Evolutionary conservation across 2,113 vertebrate species (phyloP), one percentile per base, ranked within the genome.

Genomic region (Amblyopsis rosae): DNA sequence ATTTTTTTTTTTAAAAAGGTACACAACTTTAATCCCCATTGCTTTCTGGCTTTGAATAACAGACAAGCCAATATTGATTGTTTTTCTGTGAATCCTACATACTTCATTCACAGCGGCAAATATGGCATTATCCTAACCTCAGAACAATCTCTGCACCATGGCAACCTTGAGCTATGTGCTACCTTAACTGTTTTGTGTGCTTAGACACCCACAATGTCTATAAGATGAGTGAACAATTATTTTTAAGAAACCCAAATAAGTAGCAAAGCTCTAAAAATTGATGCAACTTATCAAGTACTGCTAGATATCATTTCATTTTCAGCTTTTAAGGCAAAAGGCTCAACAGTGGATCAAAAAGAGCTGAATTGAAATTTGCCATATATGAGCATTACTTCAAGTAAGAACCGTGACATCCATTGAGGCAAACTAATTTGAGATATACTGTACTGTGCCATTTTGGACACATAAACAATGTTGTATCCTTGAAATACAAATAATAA

Each of bases 251-350:
- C 80, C 82, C 72, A 71, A 85, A 75, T 61, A 69, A 83, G 84
- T 65, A 83, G 82, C 86, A 76, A 62, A 81, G 81, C 80, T 81
- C 81, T 53, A 66, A 63, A 17, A 65, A 73, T 74, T 66, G 81
- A 82, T 67, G 81, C 70, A 66, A 79, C 74, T 26, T 56, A 69
- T 82, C 78, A 81, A 82, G 86, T 86, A 74, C 77, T 79, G 82
- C 76, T 82, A 87, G 87, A 86, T 79, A 72, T 83, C 69, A 3
- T 80, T 84, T 86, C 67, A 65, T 62, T 72, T 80, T 77, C 68
- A 83, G 78, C 82, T 82, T 89, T 90, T 89, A 90, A 89, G 90
- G 87, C 87, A 88, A 90, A 91, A 89, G 90, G 90, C 87, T 91
- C 86, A 89, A 89, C 90, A 90, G 88, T 89, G 85, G 87, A 89